A percentile compares a stretch with the other conserved stretches of the same genome.
Evolutionary conservation across 2,888 invertebrate genomes (phyloP).

Genomic region (Hemaris fuciformis): DNA sequence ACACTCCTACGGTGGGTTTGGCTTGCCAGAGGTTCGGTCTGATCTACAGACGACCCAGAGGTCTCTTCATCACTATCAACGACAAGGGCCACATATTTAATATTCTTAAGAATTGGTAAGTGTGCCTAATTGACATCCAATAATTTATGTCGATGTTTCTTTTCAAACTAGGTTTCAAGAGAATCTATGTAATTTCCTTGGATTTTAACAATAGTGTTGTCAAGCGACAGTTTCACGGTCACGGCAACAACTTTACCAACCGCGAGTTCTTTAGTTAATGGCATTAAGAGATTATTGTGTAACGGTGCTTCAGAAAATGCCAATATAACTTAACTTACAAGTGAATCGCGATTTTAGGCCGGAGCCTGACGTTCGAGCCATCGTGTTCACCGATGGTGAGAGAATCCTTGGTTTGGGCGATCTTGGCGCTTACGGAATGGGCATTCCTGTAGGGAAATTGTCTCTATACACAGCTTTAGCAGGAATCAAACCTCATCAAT

Average conservation of each 20-base stretch:
- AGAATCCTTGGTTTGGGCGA: slow-evolving; percentile 98
- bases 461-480: slow-evolving; percentile 97
- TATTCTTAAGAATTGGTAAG: slow-evolving; percentile 95
- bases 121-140: slow-evolving; percentile 17
- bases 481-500: slow-evolving; percentile 97
- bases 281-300: slow-evolving; percentile 3
- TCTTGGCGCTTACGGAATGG: slow-evolving; percentile 98
- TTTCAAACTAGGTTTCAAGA: neutral
- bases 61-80: slow-evolving; percentile 97
- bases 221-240: slow-evolving; percentile 3
- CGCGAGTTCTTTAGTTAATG: neutral
- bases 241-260: neutral
- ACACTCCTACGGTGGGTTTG: slow-evolving; percentile 98
- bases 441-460: slow-evolving; percentile 98
- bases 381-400: slow-evolving; percentile 98
- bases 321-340: neutral
- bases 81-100: slow-evolving; percentile 96
- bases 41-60: slow-evolving; percentile 96
- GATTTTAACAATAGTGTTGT: neutral
- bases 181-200: neutral
- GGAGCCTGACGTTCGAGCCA: slow-evolving; percentile 91
- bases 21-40: slow-evolving; percentile 98
- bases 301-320: neutral
- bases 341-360: slow-evolving; percentile 80
- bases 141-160: too few relatives aligned